phyloP scores from a whole-genome alignment of 2,888 invertebrate species.

The Harpalus rubripes region DNA sequence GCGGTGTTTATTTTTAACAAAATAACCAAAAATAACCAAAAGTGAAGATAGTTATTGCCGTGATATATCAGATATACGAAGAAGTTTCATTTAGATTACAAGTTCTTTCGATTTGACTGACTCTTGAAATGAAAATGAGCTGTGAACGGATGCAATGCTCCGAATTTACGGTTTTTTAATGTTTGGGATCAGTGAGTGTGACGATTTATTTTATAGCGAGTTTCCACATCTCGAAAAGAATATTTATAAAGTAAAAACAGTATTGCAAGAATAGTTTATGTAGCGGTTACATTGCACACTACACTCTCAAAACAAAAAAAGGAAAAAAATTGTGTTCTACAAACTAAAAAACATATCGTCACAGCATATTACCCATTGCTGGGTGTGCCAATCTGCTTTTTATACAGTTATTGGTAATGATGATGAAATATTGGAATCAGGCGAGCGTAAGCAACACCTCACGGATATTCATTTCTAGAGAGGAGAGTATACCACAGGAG shows the following conservation, averaged over 20 bases:
- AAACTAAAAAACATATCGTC: not conserved
- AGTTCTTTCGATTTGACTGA: constrained; percentile 30
- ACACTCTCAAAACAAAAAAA: not conserved
- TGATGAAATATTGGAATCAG: too few species aligned
- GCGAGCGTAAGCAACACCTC: too few species aligned
- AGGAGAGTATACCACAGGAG: too few species aligned
- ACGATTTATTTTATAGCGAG: constrained; percentile 27
- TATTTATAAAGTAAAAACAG: not conserved
- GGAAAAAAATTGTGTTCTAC: not conserved
- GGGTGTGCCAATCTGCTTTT: too few species aligned
- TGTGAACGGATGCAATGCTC: constrained; percentile 9
- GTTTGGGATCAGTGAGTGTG: constrained; percentile 16
- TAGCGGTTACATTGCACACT: not conserved
- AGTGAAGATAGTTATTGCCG: constrained; percentile 36
- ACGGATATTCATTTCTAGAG: too few species aligned
- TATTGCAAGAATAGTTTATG: not conserved
- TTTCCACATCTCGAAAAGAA: not conserved
- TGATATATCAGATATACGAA: constrained; percentile 35
- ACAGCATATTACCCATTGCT: too few species aligned
- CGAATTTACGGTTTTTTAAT: constrained; percentile 17
- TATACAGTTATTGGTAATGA: too few species aligned
- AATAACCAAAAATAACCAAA: constrained; percentile 43
- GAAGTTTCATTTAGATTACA: constrained; percentile 23
- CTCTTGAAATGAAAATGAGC: constrained; percentile 35
- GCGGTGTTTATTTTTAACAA: constrained; percentile 39